phyloP scores from a whole-genome alignment of 1,140 invertebrate species.

The Drosophila yakuba region DNA sequence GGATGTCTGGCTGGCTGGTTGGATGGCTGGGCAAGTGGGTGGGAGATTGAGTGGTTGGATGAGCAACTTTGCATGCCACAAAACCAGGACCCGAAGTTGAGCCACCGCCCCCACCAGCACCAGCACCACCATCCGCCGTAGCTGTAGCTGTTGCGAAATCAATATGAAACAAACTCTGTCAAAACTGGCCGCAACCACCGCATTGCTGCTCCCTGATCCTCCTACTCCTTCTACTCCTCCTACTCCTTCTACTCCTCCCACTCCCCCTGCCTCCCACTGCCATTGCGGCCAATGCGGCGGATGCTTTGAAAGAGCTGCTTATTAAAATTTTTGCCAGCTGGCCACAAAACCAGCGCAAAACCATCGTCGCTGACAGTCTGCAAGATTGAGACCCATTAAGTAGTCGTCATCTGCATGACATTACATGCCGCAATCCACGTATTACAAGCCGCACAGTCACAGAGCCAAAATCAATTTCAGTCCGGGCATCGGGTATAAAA shows the following conservation, averaged over 20 bases:
- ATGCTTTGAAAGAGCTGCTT: conserved; percentile 74
- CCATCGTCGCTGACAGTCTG: conserved; percentile 3
- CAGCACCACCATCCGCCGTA: conserved; percentile 2
- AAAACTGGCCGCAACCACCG: conserved; percentile 49
- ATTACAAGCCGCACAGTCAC: conserved; percentile 60
- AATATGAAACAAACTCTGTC: conserved; percentile 69
- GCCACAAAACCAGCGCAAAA: conserved; percentile 18
- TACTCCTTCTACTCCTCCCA: background rate
- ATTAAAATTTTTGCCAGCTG: conserved; percentile 74
- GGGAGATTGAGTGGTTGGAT: conserved; percentile 2
- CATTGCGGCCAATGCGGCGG: conserved; percentile 62
- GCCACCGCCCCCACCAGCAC: conserved; percentile 26
- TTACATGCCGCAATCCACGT: conserved; percentile 79
- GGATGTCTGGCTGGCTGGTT: background rate
- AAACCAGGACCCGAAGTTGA: conserved; percentile 64
- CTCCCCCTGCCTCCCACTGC: background rate
- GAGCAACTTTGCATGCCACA: conserved; percentile 61
- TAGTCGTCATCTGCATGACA: conserved; percentile 80
- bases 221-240: background rate
- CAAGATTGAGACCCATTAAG: conserved; percentile 59
- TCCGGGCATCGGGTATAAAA: conserved; percentile 59
- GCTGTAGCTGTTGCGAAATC: conserved; percentile 49
- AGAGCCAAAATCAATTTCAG: conserved; percentile 64
- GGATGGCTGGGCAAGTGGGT: conserved; percentile 1
- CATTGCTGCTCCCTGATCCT: background rate